A percentile compares a stretch with the other conserved stretches of the same genome.
These are phyloP conservation scores for Lissocephala sabroskyi DNA, from an alignment of 2,888 invertebrate species.

Conservation along the genomic window DNA sequence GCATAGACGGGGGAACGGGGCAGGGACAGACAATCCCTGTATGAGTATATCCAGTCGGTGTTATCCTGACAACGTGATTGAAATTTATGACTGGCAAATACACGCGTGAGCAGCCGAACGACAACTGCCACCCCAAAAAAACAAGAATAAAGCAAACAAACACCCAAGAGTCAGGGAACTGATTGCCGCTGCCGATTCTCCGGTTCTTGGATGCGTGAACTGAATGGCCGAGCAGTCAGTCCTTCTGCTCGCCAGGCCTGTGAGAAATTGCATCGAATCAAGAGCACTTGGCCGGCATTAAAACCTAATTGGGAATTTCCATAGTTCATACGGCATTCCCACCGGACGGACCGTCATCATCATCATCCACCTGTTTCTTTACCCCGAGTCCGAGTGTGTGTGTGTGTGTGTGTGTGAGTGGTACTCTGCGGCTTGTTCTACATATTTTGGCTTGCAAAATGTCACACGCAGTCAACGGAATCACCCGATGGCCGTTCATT, in stretches of 20 bases:
- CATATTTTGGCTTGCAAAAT: conserved; percentile 64
- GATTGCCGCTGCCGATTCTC: not conserved
- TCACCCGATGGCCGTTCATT: conserved; percentile 29
- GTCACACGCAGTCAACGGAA: conserved; percentile 59
- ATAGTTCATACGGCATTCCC: conserved; percentile 60
- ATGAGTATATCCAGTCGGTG: conserved; percentile 61
- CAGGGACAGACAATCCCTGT: conserved; percentile 23
- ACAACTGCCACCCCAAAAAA: conserved; percentile 20
- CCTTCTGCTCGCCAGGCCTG: conserved; percentile 10
- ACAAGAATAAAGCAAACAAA: conserved; percentile 9
- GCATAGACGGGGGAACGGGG: conserved; percentile 21
- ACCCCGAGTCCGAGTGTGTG: not conserved
- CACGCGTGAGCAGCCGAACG: conserved; percentile 23
- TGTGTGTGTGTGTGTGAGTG: not conserved
- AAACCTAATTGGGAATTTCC: conserved; percentile 68
- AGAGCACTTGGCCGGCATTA: conserved; percentile 66
- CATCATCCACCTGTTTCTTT: conserved; percentile 7
- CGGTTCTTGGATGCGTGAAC: conserved; percentile 48
- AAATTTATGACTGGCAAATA: conserved; percentile 64
- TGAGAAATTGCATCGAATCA: conserved; percentile 66
- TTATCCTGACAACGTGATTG: conserved; percentile 65
- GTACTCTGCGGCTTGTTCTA: conserved; percentile 30
- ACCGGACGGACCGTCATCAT: not conserved
- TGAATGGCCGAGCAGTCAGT: conserved; percentile 25
- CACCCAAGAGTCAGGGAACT: not conserved